Percentiles rank a stretch among this genome's conserved stretches.
phyloP scores from a whole-genome alignment of 2,113 vertebrate genomes.

The Aviceda subcristata region DNA sequence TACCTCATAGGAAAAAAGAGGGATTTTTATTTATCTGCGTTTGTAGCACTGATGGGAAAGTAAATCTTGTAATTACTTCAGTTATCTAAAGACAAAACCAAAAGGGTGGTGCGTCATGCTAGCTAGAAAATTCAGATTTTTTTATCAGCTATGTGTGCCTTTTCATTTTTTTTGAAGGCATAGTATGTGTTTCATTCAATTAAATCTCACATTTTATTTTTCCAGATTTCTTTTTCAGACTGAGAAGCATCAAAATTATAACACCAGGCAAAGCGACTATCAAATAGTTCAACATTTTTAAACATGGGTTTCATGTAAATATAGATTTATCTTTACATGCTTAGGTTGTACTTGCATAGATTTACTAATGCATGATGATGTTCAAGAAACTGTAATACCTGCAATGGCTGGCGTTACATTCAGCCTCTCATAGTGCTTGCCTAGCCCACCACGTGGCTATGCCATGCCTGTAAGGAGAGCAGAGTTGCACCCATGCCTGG shows the following conservation, averaged over 20 bases:
- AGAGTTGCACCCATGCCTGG: neutral
- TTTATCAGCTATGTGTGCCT: neutral
- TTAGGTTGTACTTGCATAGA: neutral
- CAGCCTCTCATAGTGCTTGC: neutral
- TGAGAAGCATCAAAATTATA: neutral
- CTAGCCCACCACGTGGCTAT: rapidly evolving
- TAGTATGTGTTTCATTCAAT: neutral
- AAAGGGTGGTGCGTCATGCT: neutral
- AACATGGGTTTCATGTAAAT: neutral
- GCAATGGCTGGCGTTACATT: rapidly evolving
- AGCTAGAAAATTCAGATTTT: neutral
- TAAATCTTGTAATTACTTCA: neutral
- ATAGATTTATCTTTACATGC: neutral
- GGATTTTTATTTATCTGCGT: neutral
- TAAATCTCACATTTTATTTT: neutral
- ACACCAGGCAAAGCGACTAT: neutral
- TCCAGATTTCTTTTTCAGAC: neutral
- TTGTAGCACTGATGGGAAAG: neutral
- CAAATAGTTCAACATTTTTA: neutral
- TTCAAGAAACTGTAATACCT: neutral
- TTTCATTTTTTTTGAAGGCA: neutral
- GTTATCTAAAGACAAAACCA: neutral
- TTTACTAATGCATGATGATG: neutral
- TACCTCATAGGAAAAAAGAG: neutral
- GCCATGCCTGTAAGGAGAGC: neutral